phyloP scores from a whole-genome alignment of 2,113 vertebrate species.

The Morone saxatilis region DNA sequence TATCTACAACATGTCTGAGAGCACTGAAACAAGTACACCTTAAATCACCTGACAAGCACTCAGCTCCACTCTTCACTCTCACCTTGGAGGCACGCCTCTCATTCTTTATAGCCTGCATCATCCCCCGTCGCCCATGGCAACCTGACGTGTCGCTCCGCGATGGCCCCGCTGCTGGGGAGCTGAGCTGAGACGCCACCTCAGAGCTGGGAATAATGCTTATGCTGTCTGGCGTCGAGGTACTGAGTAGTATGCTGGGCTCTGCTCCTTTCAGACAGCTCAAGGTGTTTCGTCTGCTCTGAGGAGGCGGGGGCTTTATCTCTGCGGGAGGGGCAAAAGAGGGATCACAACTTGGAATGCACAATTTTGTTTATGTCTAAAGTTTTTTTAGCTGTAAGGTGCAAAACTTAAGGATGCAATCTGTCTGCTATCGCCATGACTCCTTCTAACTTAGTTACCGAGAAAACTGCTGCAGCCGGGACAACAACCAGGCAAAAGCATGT shows the following conservation, averaged over 20 bases:
- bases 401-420: background rate
- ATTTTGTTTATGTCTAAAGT: background rate
- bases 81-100: conserved; percentile 95
- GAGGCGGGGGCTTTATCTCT: conserved; percentile 81
- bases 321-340: conserved; percentile 53
- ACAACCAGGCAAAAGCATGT: conserved; percentile 14
- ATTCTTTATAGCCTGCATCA: conserved; percentile 99
- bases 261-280: conserved; percentile 87
- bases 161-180: conserved; percentile 83
- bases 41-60: conserved; percentile 7
- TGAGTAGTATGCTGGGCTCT: conserved; percentile 72
- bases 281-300: conserved; percentile 87
- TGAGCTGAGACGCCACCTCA: conserved; percentile 87
- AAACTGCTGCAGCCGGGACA: background rate
- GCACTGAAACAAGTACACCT: background rate
- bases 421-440: background rate
- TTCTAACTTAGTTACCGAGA: background rate
- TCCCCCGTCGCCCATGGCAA: conserved; percentile 90
- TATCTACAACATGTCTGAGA: background rate
- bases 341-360: background rate
- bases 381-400: background rate
- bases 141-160: conserved; percentile 80
- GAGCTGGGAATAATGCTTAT: conserved; percentile 89
- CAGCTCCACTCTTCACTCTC: conserved; percentile 22
- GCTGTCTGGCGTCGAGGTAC: conserved; percentile 75